These are phyloP conservation scores for Leucophora obtusa DNA, from an alignment of 2,888 invertebrate genomes.

Conservation along the genomic window DNA sequence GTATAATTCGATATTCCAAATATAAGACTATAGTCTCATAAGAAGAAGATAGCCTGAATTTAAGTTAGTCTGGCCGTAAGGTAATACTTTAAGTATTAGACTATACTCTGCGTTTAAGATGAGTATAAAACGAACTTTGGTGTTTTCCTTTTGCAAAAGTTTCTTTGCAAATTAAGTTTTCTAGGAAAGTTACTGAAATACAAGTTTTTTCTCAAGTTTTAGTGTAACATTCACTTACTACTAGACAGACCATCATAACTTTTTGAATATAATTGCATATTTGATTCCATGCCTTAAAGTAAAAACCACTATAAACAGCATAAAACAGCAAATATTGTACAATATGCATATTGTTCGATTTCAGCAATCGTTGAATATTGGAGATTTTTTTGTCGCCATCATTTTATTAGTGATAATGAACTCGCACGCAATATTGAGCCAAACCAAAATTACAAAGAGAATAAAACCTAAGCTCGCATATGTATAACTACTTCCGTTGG, in stretches of 20 bases:
- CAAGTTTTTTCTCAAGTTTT: too few species aligned
- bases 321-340: neutral
- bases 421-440: conserved; percentile 3
- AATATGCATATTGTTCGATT: conserved; percentile 3
- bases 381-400: neutral
- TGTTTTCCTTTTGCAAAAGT: too few species aligned
- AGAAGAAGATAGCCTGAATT: neutral
- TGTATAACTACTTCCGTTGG: neutral
- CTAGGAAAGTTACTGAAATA: too few species aligned
- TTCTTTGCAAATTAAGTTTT: too few species aligned
- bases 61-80: too few species aligned
- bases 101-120: neutral
- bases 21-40: neutral
- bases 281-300: too few species aligned
- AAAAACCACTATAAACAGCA: too few species aligned
- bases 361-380: neutral
- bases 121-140: too few species aligned
- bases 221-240: too few species aligned
- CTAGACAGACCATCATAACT: too few species aligned
- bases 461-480: neutral
- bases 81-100: neutral
- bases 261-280: too few species aligned
- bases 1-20: neutral
- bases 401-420: conserved; percentile 56
- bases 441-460: neutral